phyloP scores from a whole-genome alignment of 2,113 vertebrate genomes.

The Zosterops borbonicus region DNA sequence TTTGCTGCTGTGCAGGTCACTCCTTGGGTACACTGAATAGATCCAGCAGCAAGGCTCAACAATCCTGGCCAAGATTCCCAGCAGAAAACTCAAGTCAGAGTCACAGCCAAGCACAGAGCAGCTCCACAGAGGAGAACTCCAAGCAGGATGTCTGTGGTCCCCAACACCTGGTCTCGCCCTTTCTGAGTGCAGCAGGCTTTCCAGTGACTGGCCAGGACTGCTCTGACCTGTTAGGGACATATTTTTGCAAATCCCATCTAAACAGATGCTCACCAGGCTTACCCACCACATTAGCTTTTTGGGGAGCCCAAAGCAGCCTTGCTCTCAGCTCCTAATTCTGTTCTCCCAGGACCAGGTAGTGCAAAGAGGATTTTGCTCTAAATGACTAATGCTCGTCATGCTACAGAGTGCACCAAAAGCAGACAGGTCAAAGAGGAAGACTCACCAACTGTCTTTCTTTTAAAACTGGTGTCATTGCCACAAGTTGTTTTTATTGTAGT shows the following conservation, averaged over 20 bases:
- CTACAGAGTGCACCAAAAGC: neutral
- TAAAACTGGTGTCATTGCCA: neutral
- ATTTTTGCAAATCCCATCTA: neutral
- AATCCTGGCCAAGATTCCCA: neutral
- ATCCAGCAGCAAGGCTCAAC: neutral
- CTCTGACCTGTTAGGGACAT: neutral
- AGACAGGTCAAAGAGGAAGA: neutral
- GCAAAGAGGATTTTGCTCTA: neutral
- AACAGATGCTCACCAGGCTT: neutral
- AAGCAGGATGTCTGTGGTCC: fast-evolving
- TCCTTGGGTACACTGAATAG: neutral
- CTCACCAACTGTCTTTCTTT: neutral
- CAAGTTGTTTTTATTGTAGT: neutral
- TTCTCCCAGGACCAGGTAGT: neutral
- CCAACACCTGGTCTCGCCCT: neutral
- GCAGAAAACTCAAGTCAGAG: neutral
- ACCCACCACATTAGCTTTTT: neutral
- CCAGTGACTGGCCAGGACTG: neutral
- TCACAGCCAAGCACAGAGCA: neutral
- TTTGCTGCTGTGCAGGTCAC: neutral
- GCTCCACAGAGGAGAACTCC: fast-evolving
- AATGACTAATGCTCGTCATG: neutral
- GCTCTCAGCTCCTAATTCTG: neutral
- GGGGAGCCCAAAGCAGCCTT: neutral
- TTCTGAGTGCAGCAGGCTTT: neutral